phyloP scores from a whole-genome alignment of 2,113 vertebrate genomes.

The Macrotis lagotis region DNA sequence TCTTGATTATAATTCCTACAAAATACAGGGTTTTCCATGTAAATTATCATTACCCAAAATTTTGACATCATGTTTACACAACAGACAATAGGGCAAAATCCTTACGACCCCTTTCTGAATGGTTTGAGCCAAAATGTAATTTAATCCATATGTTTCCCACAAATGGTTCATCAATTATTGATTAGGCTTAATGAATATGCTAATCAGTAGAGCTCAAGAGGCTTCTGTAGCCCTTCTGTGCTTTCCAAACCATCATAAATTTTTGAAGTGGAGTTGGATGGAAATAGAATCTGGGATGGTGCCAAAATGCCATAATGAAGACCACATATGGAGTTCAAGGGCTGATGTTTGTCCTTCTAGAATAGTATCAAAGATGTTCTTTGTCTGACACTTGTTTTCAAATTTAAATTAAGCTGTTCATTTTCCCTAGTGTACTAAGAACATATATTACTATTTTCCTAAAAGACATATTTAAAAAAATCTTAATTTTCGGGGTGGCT shows the following conservation, averaged over 20 bases:
- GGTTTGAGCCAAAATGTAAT: constrained; percentile 70
- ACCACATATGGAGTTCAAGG: constrained; percentile 77
- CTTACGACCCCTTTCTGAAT: constrained; percentile 50
- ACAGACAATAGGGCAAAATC: constrained; percentile 57
- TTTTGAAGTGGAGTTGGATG: constrained; percentile 78
- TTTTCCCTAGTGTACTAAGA: constrained; percentile 25
- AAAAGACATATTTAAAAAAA: not conserved
- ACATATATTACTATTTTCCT: not conserved
- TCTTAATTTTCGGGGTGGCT: no score
- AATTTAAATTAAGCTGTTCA: constrained; percentile 64
- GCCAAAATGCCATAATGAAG: constrained; percentile 70
- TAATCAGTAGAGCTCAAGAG: constrained; percentile 78
- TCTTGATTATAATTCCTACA: not conserved
- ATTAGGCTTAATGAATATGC: constrained; percentile 84
- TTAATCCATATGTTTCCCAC: constrained; percentile 76
- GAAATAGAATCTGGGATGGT: constrained; percentile 67
- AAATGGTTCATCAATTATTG: constrained; percentile 85
- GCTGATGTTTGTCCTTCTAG: constrained; percentile 77
- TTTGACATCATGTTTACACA: constrained; percentile 61
- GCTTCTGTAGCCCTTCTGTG: constrained; percentile 76
- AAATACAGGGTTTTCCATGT: not conserved
- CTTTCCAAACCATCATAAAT: constrained; percentile 79
- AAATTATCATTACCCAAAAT: constrained; percentile 4
- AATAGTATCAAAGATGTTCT: constrained; percentile 61
- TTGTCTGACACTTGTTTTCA: constrained; percentile 67